Evolutionary conservation across 2,797 vertebrate species (phyloP), one percentile per base, ranked within the genome.

Genomic region (Rachycentron canadum): DNA sequence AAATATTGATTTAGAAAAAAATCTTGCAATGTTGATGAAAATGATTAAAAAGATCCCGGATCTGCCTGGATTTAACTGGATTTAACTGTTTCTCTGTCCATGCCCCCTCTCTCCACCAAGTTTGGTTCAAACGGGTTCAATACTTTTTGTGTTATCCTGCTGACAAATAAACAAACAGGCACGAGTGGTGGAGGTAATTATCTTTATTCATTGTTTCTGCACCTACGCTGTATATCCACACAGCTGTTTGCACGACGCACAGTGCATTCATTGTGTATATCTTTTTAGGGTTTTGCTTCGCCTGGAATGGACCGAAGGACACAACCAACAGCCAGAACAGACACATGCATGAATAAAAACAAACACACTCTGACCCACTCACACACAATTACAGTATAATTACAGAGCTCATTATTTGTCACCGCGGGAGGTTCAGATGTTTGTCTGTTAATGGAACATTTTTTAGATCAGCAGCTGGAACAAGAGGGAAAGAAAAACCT

Each of bases 401-500:
- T 86, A 83, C 76, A 73, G 58, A 73, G 60, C 73, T 82, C 63
- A 70, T 86, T 81, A 86, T 84, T 79, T 71, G 62, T 62, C 81
- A 82, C 84, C 52, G 71, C 82, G 38, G 86, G 81, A 71, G 70
- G 53, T 69, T 74, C 66, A 34, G 62, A 73, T 73, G 38, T 59
- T 59, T 66, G 40, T 61, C 57, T 41, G 40, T 53, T 56, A 55
- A 75, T 69, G 50, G 16, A 62, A 69, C 38, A 38, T 52, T 72
- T 66, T 80, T 55, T n/a, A 43, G 68, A 68, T 45, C 58, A 53
- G 59, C 52, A 63, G 62, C 69, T 55, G 67, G 41, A 74, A 45
- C 32, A 59, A 23, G 13, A 34, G 17, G 41, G 8, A 64, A 19
- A 64, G n/a, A 62, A 59, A 26, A 55, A 25, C 30, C 38, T 59